These are phyloP conservation scores for Talpa occidentalis DNA, from an alignment of 2,113 vertebrate genomes.

Conservation along the genomic window DNA sequence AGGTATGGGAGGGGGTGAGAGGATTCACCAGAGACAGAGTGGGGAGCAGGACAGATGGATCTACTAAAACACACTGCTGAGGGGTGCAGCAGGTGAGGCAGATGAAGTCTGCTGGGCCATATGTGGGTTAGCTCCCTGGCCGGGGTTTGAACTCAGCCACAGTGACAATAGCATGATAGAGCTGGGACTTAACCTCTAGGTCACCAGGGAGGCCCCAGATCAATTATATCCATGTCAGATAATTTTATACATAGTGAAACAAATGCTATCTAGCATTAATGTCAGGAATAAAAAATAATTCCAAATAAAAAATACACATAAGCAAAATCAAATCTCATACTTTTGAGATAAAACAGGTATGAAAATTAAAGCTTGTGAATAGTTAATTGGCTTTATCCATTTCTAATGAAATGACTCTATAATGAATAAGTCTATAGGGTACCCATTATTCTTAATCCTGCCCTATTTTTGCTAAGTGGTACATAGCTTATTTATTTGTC, in stretches of 20 bases:
- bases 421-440: neutral
- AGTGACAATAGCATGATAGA: too few relatives aligned
- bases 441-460: neutral
- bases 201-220: too few relatives aligned
- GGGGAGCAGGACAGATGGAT: too few relatives aligned
- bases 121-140: too few relatives aligned
- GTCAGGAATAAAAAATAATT: neutral
- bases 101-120: too few relatives aligned
- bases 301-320: neutral
- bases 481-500: neutral
- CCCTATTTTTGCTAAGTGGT: neutral
- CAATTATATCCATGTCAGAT: neutral
- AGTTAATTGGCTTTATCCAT: neutral
- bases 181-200: too few relatives aligned
- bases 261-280: neutral
- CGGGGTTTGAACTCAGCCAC: too few relatives aligned
- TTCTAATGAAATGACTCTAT: conserved; percentile 7
- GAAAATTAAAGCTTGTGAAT: neutral
- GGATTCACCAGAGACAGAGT: too few relatives aligned
- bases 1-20: too few relatives aligned
- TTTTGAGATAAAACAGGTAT: conserved; percentile 43
- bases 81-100: too few relatives aligned
- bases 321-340: conserved; percentile 8
- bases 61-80: too few relatives aligned
- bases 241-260: conserved; percentile 22